Base-by-base conservation (phyloP, 1,140 invertebrate species). In the Ridgeia piscesae region DNA sequence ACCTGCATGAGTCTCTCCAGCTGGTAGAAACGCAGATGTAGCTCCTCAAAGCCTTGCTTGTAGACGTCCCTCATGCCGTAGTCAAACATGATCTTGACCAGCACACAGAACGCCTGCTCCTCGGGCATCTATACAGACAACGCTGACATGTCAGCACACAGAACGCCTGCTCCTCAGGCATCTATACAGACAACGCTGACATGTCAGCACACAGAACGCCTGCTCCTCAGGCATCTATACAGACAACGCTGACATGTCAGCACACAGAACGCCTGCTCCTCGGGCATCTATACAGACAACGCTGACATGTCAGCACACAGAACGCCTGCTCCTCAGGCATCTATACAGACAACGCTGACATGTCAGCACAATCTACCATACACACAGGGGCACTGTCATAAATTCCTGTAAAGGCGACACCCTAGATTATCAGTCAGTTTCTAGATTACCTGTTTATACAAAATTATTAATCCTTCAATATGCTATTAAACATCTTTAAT, bases 81-180 rank as follows among this genome's bases (percentile, higher is more conserved):
- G 91, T 98, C 98, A 95, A 98, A 99, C 99, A 99, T 99, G 11
- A 99, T 97, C 94, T 98, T 98, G 1, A 99, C 98, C 88, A 99
- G 95, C 8, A 99, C 97, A 96, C 98, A 99, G 96, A 99, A 99
- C 0, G 99, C 98, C 97, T 99, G 99, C 95, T 99, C 99, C 96
- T 99, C 99, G 0, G 99, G 99, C 99, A 99, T 99, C 98, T 99
- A 95, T n/a, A 89, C n/a, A 33, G 89, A 89, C 14, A 42, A 42
- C 42, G 4, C 4, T 11, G 11, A 42, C 42, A 11, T 4, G 42
- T 42, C 42, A 42, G 42, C 42, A 11, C 42, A 11, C 11, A 42
- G 11, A 42, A 42, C 42, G 11, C 42, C 42, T 6, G 42, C 4
- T 6, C 89, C 96, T 99, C 99, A 0, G 99, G 99, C 99, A 99